These are phyloP conservation scores for Ptychochromis oligacanthus DNA, from an alignment of 2,113 vertebrate genomes.

Conservation along the genomic window DNA sequence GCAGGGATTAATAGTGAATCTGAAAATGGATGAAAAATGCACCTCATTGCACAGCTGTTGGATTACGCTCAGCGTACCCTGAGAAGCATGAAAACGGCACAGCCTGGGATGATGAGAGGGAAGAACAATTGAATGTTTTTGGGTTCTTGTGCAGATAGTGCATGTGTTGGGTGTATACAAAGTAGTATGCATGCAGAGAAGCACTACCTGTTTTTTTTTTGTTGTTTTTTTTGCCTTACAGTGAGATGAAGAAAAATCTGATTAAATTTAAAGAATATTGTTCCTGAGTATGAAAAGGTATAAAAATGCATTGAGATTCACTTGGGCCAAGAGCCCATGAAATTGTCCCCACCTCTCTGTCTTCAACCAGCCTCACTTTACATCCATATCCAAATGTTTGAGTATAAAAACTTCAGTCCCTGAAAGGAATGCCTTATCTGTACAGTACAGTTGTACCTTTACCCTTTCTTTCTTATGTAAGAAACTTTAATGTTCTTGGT, in stretches of 20 bases:
- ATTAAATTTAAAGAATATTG: constrained; percentile 25
- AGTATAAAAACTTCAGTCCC: constrained; percentile 36
- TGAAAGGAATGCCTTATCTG: constrained; percentile 74
- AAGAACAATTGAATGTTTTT: constrained; percentile 70
- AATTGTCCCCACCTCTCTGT: not conserved
- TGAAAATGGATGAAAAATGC: constrained; percentile 71
- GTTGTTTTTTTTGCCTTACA: constrained; percentile 70
- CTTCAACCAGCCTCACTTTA: not conserved
- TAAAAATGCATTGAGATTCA: constrained; percentile 40
- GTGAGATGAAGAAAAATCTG: constrained; percentile 44
- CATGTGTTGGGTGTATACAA: constrained; percentile 73
- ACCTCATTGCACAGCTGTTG: constrained; percentile 73
- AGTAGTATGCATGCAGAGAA: constrained; percentile 74
- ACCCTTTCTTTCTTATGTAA: constrained; percentile 28
- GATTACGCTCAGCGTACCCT: constrained; percentile 57
- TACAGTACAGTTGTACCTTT: constrained; percentile 55
- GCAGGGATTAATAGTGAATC: constrained; percentile 69
- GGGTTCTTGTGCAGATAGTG: constrained; percentile 59
- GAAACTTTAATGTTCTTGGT: constrained; percentile 31
- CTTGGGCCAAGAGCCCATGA: constrained; percentile 13
- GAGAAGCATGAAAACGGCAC: constrained; percentile 70
- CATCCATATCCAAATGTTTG: constrained; percentile 1
- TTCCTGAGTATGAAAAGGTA: constrained; percentile 33
- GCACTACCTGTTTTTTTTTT: constrained; percentile 55
- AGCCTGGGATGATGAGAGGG: constrained; percentile 60